Evolutionary conservation across 2,888 invertebrate species (phyloP), one percentile per base, ranked within the genome.

Genomic region (Luperina testacea): DNA sequence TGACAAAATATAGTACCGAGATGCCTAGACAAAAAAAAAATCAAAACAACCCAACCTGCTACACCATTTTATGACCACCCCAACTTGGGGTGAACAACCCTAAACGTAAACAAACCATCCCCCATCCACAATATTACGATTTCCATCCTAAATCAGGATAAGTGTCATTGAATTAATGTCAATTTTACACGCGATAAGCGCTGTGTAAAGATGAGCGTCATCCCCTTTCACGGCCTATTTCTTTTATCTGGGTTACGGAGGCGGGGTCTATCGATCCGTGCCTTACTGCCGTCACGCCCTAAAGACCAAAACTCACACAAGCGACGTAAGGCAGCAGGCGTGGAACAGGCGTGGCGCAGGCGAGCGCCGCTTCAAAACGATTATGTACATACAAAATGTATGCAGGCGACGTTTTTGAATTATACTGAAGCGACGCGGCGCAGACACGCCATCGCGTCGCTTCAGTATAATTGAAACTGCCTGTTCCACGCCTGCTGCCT

Each of bases 231-330:
- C 69, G 82, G 76, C 85, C 81, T 72, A 82, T 78, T 81, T 75
- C 72, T 68, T 69, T 72, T 86, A 88, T 81, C 69, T 88, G 72
- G 90, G 90, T 68, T 82, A 88, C 27, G 74, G 59, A 75, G 78
- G 72, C 63, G 57, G 42, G 65, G 64, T 32, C 2, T 67, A 86
- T 88, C 80, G 82, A 84, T 76, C 81, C 67, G 42, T 24, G n/a
- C 9, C 32, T 15, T 51, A 24, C 32, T 57, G 63, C 32, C 13
- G 63, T 24, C 79, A 77, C 78, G 42, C 79, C 82, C 78, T 77
- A n/a, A n/a, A n/a, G n/a, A n/a, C n/a, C n/a, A n/a, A n/a, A n/a
- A n/a, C n/a, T n/a, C n/a, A n/a, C n/a, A n/a, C n/a, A n/a, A n/a
- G n/a, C n/a, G n/a, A n/a, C n/a, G n/a, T n/a, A n/a, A n/a, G n/a